Percentiles rank a stretch among this genome's conserved stretches.
Conservation (phyloP, 2,797 vertebrate species). For the Lithobates sylvaticus region DNA sequence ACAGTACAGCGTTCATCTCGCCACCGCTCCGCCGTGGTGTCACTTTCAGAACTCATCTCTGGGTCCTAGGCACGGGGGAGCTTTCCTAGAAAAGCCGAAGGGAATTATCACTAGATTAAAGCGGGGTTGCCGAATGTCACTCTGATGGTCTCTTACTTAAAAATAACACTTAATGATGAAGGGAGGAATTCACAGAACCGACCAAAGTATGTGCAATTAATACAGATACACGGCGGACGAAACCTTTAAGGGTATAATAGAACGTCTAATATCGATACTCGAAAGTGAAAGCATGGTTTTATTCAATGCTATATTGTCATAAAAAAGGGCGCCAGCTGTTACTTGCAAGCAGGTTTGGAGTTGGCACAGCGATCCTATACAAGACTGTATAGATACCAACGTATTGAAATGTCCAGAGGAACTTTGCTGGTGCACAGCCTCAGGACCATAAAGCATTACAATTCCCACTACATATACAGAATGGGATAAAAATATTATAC, state of each 20-base stretch:
- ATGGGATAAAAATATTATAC: too few species aligned
- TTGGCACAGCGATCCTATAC: too few species aligned
- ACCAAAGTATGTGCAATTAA: background rate
- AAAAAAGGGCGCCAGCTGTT: too few species aligned
- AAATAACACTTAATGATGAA: slow-evolving; percentile 47
- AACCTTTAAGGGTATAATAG: background rate
- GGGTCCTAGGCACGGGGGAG: slow-evolving; percentile 3
- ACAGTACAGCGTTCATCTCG: slow-evolving; percentile 63
- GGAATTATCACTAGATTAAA: slow-evolving; percentile 47
- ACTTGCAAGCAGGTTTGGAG: too few species aligned
- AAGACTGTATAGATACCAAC: too few species aligned
- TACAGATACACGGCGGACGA: background rate
- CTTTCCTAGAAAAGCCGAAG: slow-evolving; percentile 49
- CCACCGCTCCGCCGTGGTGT: slow-evolving; percentile 67
- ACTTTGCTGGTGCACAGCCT: too few species aligned
- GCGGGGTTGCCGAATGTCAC: slow-evolving; percentile 36
- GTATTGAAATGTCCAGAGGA: too few species aligned
- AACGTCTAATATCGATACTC: too few species aligned
- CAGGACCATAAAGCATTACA: too few species aligned
- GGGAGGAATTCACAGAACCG: slow-evolving; percentile 3
- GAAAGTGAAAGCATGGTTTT: too few species aligned
- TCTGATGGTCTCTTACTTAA: slow-evolving; percentile 22
- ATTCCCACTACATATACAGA: too few species aligned
- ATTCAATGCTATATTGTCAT: too few species aligned
- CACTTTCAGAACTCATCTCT: slow-evolving; percentile 64